A percentile compares a stretch with the other conserved stretches of the same genome.
phyloP scores from a whole-genome alignment of 2,888 invertebrate species.

The Melanotus villosus region DNA sequence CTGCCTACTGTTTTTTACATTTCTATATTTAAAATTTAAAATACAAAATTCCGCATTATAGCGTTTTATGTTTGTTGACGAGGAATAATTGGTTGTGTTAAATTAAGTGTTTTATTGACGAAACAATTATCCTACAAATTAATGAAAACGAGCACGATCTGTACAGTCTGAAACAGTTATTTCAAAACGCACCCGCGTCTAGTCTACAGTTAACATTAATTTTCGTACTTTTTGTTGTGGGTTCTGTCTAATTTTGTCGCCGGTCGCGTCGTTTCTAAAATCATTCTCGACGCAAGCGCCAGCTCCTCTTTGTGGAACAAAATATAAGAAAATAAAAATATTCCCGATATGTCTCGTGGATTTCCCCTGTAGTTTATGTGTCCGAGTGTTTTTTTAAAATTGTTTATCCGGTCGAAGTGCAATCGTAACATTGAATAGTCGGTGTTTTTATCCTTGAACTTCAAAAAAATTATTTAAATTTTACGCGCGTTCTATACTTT shows the following conservation, averaged over 20 bases:
- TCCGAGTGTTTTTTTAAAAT: conserved; percentile 2
- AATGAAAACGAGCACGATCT: conserved; percentile 25
- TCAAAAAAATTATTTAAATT: conserved; percentile 6
- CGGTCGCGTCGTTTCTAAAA: conserved; percentile 44
- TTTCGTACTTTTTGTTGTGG: conserved; percentile 53
- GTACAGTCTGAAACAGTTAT: conserved; percentile 20
- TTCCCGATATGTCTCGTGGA: conserved; percentile 52
- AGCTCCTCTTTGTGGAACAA: conserved; percentile 51
- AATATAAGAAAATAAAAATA: conserved; percentile 58
- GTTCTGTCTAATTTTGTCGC: conserved; percentile 60
- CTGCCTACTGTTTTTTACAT: too few relatives aligned
- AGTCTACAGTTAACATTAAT: conserved; percentile 30
- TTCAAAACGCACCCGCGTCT: conserved; percentile 28
- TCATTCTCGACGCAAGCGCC: conserved; percentile 57
- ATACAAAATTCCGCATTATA: too few relatives aligned
- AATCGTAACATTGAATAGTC: background rate
- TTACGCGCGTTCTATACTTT: conserved; percentile 49
- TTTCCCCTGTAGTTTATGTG: conserved; percentile 36
- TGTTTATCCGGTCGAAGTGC: background rate
- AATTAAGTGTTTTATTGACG: conserved; percentile 32
- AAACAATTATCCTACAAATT: conserved; percentile 31
- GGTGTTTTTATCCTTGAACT: conserved; percentile 15
- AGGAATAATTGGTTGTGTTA: conserved; percentile 17
- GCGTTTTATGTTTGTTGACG: too few relatives aligned
- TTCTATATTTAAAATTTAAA: too few relatives aligned